Base-by-base conservation (phyloP, 1,140 invertebrate species). In the Palaemon carinicauda region DNA sequence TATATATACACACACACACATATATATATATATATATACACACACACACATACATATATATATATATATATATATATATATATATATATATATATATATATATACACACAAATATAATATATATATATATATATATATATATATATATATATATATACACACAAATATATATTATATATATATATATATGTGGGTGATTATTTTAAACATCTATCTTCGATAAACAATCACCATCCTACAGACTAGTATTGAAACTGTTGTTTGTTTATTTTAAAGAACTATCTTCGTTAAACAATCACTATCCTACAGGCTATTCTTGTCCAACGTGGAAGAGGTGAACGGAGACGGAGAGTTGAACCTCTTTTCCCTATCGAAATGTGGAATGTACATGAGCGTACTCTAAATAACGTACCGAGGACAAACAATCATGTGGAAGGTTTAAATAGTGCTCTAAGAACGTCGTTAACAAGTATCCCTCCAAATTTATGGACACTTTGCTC, bases 101-200 rank as follows among this genome's bases (percentile, higher is more conserved):
- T 60, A 60, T 60, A 60, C 4, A 60, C 17, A 60, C 17, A 27
- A 14, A 60, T 60, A 60, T 12, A n/a, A 60, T 60, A 60, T 60
- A 60, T 60, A 60, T 60, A 60, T 60, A 60, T 60, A 60, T 12
- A 60, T 60, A 60, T 60, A 60, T 60, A 60, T 60, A 60, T 60
- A 60, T 60, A 60, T 60, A 60, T 60, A 60, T 60, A 60, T 60
- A 60, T 60, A n/a, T n/a, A n/a, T n/a, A n/a, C n/a, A n/a, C n/a
- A n/a, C n/a, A n/a, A n/a, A n/a, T n/a, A n/a, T n/a, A n/a, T n/a
- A n/a, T n/a, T n/a, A n/a, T n/a, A n/a, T n/a, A n/a, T n/a, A n/a
- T n/a, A n/a, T n/a, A n/a, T n/a, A n/a, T n/a, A n/a, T 60, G 9
- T 60, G 54, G 3, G 54, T 60, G 54, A 4, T 3, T 60, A 14